Percentiles rank a stretch among this genome's conserved stretches.
Conservation (phyloP, 2,113 vertebrate genomes). For the Xiphorhynchus elegans region DNA sequence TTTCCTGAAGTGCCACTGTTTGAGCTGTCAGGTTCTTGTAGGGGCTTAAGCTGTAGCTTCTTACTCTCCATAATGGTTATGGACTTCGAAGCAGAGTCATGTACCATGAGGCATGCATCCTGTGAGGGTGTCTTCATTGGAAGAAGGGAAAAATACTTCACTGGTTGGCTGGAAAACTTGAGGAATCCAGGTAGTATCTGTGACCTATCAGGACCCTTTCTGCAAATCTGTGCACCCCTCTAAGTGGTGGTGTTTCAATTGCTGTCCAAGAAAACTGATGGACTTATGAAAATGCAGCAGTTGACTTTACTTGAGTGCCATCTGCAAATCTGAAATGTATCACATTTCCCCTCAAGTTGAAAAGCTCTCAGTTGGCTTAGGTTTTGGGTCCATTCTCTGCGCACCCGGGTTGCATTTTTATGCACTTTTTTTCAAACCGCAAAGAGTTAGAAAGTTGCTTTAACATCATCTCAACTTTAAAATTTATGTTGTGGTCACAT, state of each 20-base stretch:
- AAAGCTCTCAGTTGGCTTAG: background rate
- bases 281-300: background rate
- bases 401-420: background rate
- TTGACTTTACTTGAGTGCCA: background rate
- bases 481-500: slow-evolving; percentile 53
- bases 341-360: background rate
- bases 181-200: background rate
- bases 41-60: background rate
- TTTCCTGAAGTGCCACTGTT: background rate
- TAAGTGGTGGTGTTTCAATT: fast-evolving
- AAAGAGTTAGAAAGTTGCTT: slow-evolving; percentile 46
- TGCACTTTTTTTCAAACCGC: background rate
- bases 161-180: background rate
- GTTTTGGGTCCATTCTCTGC: background rate
- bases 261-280: background rate
- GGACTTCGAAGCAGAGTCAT: background rate
- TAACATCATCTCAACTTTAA: slow-evolving; percentile 41
- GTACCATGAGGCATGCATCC: background rate
- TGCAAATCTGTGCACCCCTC: background rate
- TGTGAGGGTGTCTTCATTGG: background rate
- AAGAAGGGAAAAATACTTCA: background rate
- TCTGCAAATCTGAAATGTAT: background rate
- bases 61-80: background rate
- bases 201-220: background rate
- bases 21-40: background rate